Evolutionary conservation across 1,140 invertebrate species (phyloP).

Genomic region (Caenorhabditis briggsae): DNA sequence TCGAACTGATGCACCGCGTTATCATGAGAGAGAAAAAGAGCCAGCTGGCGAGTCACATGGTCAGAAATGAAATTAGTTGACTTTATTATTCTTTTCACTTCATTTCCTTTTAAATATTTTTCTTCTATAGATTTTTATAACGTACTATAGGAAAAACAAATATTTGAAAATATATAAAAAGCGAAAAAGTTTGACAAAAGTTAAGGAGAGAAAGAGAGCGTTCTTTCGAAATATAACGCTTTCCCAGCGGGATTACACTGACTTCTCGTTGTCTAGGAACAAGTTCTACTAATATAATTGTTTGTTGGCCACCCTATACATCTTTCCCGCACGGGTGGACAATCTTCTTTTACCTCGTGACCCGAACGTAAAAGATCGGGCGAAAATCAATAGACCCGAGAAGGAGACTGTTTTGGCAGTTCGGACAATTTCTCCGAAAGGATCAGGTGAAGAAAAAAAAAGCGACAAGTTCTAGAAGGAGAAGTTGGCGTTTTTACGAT

Average conservation of each 20-base stretch:
- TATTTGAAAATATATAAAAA: too few relatives aligned
- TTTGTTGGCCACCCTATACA: constrained; percentile 3
- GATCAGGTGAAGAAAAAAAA: neutral
- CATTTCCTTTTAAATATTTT: too few relatives aligned
- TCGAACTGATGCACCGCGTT: neutral
- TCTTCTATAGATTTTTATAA: too few relatives aligned
- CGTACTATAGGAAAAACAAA: too few relatives aligned
- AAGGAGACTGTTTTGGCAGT: too few relatives aligned
- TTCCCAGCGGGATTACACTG: neutral
- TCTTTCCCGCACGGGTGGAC: neutral
- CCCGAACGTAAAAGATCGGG: neutral
- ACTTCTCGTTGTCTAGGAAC: neutral
- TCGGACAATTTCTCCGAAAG: neutral
- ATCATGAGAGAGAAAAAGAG: neutral
- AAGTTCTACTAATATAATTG: neutral
- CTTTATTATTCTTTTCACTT: too few relatives aligned
- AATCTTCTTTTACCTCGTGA: constrained; percentile 3
- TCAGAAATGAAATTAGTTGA: neutral
- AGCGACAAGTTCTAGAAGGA: too few relatives aligned
- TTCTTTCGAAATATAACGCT: neutral
- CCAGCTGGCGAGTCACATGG: neutral
- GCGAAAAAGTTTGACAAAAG: too few relatives aligned
- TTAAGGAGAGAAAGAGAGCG: too few relatives aligned
- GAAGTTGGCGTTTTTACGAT: neutral
- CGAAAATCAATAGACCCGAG: constrained; percentile 20